Percentiles rank a stretch among this genome's conserved stretches.
These are phyloP conservation scores for Porites cylindrica DNA, from an alignment of 92 coral and sea anemone genomes.

Conservation along the genomic window DNA sequence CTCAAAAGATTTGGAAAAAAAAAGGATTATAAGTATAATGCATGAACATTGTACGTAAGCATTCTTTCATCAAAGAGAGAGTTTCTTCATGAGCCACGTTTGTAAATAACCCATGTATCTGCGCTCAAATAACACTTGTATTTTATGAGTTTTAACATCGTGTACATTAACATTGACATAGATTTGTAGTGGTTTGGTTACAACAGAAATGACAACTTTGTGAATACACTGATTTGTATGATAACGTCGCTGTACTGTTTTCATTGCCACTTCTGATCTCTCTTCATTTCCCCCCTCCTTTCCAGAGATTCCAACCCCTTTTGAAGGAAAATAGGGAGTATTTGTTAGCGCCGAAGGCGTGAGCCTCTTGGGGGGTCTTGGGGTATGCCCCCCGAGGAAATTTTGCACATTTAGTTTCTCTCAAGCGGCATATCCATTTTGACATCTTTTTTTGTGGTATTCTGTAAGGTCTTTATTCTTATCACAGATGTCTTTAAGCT, in stretches of 20 bases:
- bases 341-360: background rate
- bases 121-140: constrained; percentile 37
- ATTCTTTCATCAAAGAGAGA: constrained; percentile 38
- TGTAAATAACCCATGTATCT: constrained; percentile 46
- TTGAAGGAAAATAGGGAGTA: no score
- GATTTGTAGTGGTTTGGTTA: constrained; percentile 86
- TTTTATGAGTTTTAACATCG: constrained; percentile 63
- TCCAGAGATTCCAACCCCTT: background rate
- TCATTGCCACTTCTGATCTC: background rate
- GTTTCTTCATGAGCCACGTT: constrained; percentile 33
- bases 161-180: constrained; percentile 76
- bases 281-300: background rate
- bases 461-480: constrained; percentile 5
- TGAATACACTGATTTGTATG: constrained; percentile 77
- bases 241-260: background rate
- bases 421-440: constrained; percentile 8
- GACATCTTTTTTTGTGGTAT: background rate
- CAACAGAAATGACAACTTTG: constrained; percentile 71
- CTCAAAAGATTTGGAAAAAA: background rate
- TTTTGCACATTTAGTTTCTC: background rate
- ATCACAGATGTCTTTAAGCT: background rate
- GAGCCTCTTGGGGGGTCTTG: background rate
- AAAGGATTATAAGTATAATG: background rate
- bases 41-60: constrained; percentile 35
- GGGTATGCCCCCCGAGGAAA: constrained; percentile 5